phyloP scores from a whole-genome alignment of 2,888 invertebrate genomes.

The Mamestra brassicae region DNA sequence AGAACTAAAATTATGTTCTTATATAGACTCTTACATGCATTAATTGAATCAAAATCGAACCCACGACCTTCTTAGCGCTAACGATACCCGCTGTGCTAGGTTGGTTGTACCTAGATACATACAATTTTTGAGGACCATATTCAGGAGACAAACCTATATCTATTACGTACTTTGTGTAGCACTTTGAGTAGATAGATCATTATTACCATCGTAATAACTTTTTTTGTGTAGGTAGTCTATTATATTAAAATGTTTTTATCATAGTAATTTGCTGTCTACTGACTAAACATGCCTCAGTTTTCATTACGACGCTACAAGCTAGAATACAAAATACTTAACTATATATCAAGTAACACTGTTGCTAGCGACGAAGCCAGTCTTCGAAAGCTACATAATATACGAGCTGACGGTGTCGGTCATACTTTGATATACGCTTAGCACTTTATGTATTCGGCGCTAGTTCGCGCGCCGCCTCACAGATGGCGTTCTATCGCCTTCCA shows the following conservation, averaged over 20 bases:
- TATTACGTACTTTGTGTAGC: background rate
- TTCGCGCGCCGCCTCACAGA: constrained; percentile 40
- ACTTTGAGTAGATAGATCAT: background rate
- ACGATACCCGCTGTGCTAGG: background rate
- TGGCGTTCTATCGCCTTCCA: constrained; percentile 52
- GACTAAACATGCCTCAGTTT: background rate
- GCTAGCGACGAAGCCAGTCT: background rate
- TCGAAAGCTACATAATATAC: constrained; percentile 13
- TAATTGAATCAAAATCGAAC: too few relatives aligned
- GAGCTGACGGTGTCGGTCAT: constrained; percentile 21
- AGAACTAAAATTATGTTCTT: too few relatives aligned
- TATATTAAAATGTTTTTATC: background rate
- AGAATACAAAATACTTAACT: background rate
- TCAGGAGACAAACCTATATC: background rate
- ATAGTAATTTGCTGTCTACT: background rate
- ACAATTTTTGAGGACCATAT: background rate
- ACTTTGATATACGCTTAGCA: constrained; percentile 29
- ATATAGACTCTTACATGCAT: too few relatives aligned
- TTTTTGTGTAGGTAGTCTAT: background rate
- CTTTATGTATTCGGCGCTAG: constrained; percentile 44
- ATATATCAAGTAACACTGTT: background rate
- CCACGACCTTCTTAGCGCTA: background rate
- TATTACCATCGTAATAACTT: background rate
- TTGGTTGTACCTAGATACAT: background rate
- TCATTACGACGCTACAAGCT: background rate